Percentiles rank a stretch among this genome's conserved stretches.
Evolutionary conservation across 2,888 invertebrate species (phyloP).

Genomic region (Drosophila prolongata): DNA sequence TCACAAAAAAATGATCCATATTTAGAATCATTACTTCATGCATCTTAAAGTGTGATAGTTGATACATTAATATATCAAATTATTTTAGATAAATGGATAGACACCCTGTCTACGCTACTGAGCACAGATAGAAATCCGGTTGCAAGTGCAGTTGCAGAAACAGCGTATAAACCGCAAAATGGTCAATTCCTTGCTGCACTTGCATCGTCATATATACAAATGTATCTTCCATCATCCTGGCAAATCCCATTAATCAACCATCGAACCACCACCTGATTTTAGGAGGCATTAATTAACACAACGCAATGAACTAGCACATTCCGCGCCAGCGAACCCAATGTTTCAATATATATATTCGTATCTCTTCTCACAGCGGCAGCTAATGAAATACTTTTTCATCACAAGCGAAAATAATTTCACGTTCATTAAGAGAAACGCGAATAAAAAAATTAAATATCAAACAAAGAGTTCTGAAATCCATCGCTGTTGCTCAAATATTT

Average conservation of each 20-base stretch:
- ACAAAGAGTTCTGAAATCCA: constrained; percentile 10
- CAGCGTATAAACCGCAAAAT: constrained; percentile 41
- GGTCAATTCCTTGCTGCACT: constrained; percentile 20
- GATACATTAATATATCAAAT: no score
- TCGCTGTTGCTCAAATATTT: constrained; percentile 14
- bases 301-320: constrained; percentile 69
- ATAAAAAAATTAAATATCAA: neutral
- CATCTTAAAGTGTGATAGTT: no score
- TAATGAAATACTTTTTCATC: constrained; percentile 62
- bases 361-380: constrained; percentile 47
- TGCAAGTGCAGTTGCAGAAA: constrained; percentile 13
- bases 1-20: no score
- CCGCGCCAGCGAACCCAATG: constrained; percentile 32
- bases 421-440: constrained; percentile 56
- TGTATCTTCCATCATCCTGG: constrained; percentile 8
- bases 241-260: constrained; percentile 32
- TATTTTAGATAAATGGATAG: no score
- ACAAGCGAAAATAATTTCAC: constrained; percentile 69
- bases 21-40: no score
- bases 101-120: neutral
- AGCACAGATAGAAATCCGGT: neutral
- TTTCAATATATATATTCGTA: constrained; percentile 44
- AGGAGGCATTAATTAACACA: constrained; percentile 64
- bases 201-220: constrained; percentile 11
- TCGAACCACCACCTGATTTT: constrained; percentile 11